phyloP scores from a whole-genome alignment of 2,888 invertebrate species.

The Thymelicus sylvestris region DNA sequence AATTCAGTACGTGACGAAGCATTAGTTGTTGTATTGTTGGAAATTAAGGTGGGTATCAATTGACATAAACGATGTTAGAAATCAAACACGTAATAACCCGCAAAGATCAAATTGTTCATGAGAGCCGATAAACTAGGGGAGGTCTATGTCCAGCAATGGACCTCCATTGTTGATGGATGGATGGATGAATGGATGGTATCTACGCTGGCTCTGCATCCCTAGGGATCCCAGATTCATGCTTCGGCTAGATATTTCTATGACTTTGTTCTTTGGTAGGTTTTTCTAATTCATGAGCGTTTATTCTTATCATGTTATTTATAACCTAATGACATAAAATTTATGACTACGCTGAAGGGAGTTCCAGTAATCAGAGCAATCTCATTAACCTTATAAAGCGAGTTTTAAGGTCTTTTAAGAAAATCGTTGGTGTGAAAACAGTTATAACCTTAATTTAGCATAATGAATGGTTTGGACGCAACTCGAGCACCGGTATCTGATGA shows the following conservation, averaged over 20 bases:
- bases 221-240: background rate
- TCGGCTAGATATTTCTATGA: no score
- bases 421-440: conserved; percentile 45
- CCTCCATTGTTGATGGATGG: no score
- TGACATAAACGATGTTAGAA: no score
- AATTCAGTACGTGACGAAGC: background rate
- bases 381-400: conserved; percentile 45
- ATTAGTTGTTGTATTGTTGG: background rate
- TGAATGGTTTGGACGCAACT: conserved; percentile 42
- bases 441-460: conserved; percentile 50
- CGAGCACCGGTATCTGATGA: conserved; percentile 21
- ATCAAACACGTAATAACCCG: no score
- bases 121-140: no score
- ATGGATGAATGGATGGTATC: no score
- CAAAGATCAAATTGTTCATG: no score
- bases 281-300: background rate
- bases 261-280: no score
- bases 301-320: background rate
- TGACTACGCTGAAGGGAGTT: background rate
- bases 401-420: conserved; percentile 46
- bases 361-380: conserved; percentile 33
- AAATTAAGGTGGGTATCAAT: background rate
- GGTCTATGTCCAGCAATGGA: no score
- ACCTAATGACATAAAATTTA: conserved; percentile 1
- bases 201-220: no score